These are phyloP conservation scores for Campoplex capitator DNA, from an alignment of 2,888 invertebrate species.

Conservation along the genomic window DNA sequence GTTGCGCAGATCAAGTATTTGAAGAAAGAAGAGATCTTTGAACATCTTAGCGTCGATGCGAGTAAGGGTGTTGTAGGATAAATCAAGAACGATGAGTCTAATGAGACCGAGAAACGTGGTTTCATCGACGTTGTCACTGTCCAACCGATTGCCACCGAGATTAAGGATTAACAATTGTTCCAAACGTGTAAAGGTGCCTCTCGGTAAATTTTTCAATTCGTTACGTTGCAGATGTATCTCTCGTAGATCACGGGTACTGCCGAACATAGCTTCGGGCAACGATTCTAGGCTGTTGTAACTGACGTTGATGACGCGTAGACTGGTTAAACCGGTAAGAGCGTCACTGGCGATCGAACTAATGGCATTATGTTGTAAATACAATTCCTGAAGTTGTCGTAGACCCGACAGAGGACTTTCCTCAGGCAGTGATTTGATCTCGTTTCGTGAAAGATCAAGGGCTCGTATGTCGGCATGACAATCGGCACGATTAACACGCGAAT, in stretches of 20 bases:
- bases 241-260: conserved; percentile 91
- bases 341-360: conserved; percentile 92
- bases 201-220: conserved; percentile 92
- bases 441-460: conserved; percentile 92
- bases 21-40: conserved; percentile 94
- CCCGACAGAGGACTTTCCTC: conserved; percentile 92
- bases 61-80: conserved; percentile 94
- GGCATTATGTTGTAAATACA: conserved; percentile 93
- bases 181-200: conserved; percentile 92
- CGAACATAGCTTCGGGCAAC: conserved; percentile 93
- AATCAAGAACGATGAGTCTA: conserved; percentile 92
- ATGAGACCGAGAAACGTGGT: conserved; percentile 94
- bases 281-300: conserved; percentile 93
- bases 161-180: conserved; percentile 94
- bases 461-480: conserved; percentile 88
- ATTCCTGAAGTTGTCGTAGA: conserved; percentile 91
- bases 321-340: conserved; percentile 91
- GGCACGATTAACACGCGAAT: conserved; percentile 84
- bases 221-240: conserved; percentile 95
- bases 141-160: conserved; percentile 93
- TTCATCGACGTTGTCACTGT: conserved; percentile 93
- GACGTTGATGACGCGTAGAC: conserved; percentile 93
- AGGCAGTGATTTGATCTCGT: conserved; percentile 90
- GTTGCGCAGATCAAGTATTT: conserved; percentile 93
- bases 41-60: conserved; percentile 93